Evolutionary conservation across 1,140 invertebrate species (phyloP).

Genomic region (Dinothrombium tinctorium): DNA sequence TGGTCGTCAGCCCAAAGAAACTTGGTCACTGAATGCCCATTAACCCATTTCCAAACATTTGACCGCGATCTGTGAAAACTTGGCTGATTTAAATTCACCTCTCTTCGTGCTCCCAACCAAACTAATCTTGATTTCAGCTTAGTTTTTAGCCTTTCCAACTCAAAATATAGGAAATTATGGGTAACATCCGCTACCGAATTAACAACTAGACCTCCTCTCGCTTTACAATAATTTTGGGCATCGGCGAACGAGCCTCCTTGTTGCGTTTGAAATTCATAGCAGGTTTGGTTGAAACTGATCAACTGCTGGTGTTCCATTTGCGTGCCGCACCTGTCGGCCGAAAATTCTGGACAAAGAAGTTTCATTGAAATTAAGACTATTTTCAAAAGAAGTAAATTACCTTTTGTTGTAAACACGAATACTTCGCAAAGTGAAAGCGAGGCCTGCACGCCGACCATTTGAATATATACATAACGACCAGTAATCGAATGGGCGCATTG

Average conservation of each 20-base stretch:
- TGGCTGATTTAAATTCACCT: slow-evolving; percentile 19
- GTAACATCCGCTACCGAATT: slow-evolving; percentile 45
- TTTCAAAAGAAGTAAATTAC: slow-evolving; percentile 22
- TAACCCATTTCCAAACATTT: slow-evolving; percentile 10
- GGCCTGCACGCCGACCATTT: slow-evolving; percentile 67
- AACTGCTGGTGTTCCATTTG: slow-evolving; percentile 22
- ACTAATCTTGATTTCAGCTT: slow-evolving; percentile 49
- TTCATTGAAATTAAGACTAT: slow-evolving; percentile 8
- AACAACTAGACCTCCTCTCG: slow-evolving; percentile 40
- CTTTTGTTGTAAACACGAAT: slow-evolving; percentile 67
- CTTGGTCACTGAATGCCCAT: slow-evolving; percentile 6
- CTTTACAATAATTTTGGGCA: slow-evolving; percentile 40
- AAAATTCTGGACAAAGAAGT: slow-evolving; percentile 10
- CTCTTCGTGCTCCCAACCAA: slow-evolving; percentile 72
- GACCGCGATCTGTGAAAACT: slow-evolving; percentile 2
- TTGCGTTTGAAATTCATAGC: slow-evolving; percentile 45
- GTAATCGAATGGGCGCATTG: slow-evolving; percentile 53
- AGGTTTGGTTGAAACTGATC: slow-evolving; percentile 31
- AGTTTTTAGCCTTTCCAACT: slow-evolving; percentile 49
- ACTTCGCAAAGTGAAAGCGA: slow-evolving; percentile 70
- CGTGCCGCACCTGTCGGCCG: slow-evolving; percentile 11
- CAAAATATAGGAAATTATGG: slow-evolving; percentile 36
- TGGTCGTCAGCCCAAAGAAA: slow-evolving; percentile 67
- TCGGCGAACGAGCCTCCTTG: slow-evolving; percentile 51
- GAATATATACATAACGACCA: slow-evolving; percentile 64